Evolutionary conservation across 1,140 invertebrate genomes (phyloP), one percentile per base, ranked within the genome.

Genomic region (Achroia grisella): DNA sequence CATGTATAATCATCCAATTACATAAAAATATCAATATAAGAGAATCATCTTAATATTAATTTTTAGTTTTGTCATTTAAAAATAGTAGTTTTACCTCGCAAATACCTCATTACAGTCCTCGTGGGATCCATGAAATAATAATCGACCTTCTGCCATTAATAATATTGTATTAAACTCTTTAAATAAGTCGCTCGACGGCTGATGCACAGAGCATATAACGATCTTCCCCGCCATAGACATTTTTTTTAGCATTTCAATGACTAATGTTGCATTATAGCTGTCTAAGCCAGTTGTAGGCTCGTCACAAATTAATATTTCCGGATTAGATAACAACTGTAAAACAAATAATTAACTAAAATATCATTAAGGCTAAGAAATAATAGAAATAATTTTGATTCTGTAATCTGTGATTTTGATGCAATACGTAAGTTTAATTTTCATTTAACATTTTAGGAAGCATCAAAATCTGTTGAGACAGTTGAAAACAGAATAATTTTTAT

Each of bases 211-310:
- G 62, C 93, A 94, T 5, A 96, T 89, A 2, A 96, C 90, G 9
- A 93, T 91, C 85, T 92, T 93, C 31, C 89, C 93, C 40, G 78
- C 78, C 30, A 63, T 46, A 0, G 91, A 89, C 14, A 94, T 71
- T 39, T 87, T 83, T 64, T 89, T 87, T 52, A 97, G 76, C 0
- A 91, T 90, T 39, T 89, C 88, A 0, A 95, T 88, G 0, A 96
- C 91, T 12, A 90, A 78, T 11, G 89, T 87, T 0, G 95, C 94
- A 58, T 90, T 94, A 67, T 90, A 94, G 68, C 93, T 95, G 65
- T 97, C 95, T 17, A 97, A 65, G 0, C 94, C 94, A 0, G 93
- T 93, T 0, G 93, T 95, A 12, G 93, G 93, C 63, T 95, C 94
- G 71, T 95, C 94, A 55, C 93, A 93, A 52, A 95, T 94, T 10